Conservation (phyloP, 2,113 vertebrate genomes). For the Cyanocitta stelleri region DNA sequence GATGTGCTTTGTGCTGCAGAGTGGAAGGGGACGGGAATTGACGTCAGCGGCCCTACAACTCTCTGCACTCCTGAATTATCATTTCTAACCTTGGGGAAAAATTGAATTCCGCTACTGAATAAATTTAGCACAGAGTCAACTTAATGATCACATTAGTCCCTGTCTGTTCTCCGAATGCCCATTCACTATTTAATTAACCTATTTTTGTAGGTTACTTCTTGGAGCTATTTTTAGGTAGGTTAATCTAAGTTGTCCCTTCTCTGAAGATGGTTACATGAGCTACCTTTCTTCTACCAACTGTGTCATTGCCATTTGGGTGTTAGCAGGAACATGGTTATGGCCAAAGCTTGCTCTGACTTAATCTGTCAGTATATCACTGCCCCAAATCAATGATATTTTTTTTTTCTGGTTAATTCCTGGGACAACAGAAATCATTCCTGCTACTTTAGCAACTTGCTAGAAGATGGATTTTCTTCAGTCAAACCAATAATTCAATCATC, state of each 20-base stretch:
- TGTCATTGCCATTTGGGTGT: not conserved
- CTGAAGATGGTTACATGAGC: not conserved
- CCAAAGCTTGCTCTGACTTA: not conserved
- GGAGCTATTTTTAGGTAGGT: slow-evolving; percentile 37
- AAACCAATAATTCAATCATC: not conserved
- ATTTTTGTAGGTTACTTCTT: slow-evolving; percentile 62
- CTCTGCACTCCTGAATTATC: not conserved
- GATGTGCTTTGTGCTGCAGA: not conserved
- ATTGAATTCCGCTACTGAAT: slow-evolving; percentile 11
- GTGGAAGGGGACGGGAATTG: not conserved
- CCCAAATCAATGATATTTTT: not conserved
- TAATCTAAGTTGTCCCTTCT: slow-evolving; percentile 38
- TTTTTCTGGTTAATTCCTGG: not conserved
- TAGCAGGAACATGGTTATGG: not conserved
- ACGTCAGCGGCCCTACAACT: not conserved
- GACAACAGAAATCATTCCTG: not conserved
- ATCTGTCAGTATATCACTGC: not conserved
- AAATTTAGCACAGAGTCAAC: slow-evolving; percentile 56
- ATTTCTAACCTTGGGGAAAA: slow-evolving; percentile 39
- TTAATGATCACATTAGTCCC: slow-evolving; percentile 61
- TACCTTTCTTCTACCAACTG: not conserved
- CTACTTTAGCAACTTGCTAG: not conserved
- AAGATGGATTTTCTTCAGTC: not conserved
- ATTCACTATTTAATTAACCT: slow-evolving; percentile 61
- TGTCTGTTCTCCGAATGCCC: slow-evolving; percentile 51